phyloP scores from a whole-genome alignment of 2,797 vertebrate species.

The Premnoplex brunnescens region DNA sequence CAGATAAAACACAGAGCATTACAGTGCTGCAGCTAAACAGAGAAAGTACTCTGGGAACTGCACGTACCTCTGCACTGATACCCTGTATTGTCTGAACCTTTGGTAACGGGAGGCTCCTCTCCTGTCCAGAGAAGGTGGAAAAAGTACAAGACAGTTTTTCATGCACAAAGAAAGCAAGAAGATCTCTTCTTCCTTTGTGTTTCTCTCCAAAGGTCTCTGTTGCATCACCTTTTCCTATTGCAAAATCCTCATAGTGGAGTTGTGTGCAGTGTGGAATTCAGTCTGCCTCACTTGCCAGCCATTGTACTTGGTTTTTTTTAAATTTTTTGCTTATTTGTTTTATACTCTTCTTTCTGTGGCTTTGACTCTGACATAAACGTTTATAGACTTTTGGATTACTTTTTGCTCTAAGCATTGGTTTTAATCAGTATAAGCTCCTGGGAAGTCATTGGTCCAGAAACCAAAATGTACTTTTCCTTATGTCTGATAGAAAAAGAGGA shows the following conservation, averaged over 20 bases:
- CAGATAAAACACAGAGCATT: neutral
- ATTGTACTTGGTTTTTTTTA: neutral
- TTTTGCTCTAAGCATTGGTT: neutral
- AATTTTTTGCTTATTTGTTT: neutral
- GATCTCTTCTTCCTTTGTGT: neutral
- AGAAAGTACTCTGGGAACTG: neutral
- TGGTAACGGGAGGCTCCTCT: neutral
- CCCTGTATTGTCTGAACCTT: neutral
- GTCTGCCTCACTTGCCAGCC: conserved; percentile 16
- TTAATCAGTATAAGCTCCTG: neutral
- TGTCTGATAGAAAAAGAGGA: neutral
- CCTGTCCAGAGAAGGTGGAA: neutral
- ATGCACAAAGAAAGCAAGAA: neutral
- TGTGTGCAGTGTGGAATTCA: neutral
- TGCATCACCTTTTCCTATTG: neutral
- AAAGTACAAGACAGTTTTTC: neutral
- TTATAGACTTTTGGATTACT: conserved; percentile 35
- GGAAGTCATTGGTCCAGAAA: neutral
- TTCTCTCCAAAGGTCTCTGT: neutral
- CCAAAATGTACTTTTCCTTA: neutral
- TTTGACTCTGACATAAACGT: conserved; percentile 57
- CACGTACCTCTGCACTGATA: neutral
- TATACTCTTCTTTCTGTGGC: conserved; percentile 39
- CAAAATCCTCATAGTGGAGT: neutral
- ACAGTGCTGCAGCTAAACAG: neutral